Conservation (phyloP, 2,113 vertebrate genomes). For the Beaufortia kweichowensis region DNA sequence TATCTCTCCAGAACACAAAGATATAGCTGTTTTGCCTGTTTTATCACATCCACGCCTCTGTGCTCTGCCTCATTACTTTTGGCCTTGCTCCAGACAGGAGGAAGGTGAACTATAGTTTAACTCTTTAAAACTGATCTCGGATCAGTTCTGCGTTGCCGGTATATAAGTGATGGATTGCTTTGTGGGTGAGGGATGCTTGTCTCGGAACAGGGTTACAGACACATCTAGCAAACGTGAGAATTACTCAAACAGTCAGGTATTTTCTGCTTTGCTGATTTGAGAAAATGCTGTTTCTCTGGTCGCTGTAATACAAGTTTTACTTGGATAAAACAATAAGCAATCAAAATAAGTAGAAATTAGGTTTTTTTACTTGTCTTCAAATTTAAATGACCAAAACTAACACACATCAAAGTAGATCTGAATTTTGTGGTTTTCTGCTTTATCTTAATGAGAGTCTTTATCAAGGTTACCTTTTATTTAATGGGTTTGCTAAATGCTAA, state of each 20-base stretch:
- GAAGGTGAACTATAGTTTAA: slow-evolving; percentile 53
- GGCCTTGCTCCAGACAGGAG: slow-evolving; percentile 71
- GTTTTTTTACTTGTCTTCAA: too few species aligned
- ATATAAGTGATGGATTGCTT: slow-evolving; percentile 31
- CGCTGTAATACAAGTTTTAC: not conserved
- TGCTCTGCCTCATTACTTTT: slow-evolving; percentile 70
- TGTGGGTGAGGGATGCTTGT: slow-evolving; percentile 26
- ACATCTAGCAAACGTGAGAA: slow-evolving; percentile 27
- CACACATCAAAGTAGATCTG: too few species aligned
- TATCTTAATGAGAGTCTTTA: too few species aligned
- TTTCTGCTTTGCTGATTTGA: slow-evolving; percentile 29
- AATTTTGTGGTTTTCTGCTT: too few species aligned
- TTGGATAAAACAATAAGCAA: not conserved
- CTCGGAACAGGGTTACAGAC: slow-evolving; percentile 20
- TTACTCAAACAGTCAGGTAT: slow-evolving; percentile 13
- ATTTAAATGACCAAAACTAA: too few species aligned
- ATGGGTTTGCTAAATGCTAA: too few species aligned
- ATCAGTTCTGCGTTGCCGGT: slow-evolving; percentile 21
- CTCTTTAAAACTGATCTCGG: slow-evolving; percentile 46
- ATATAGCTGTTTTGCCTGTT: slow-evolving; percentile 75
- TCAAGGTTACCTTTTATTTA: too few species aligned
- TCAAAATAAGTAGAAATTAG: too few species aligned
- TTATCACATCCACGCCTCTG: slow-evolving; percentile 73
- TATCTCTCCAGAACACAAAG: slow-evolving; percentile 47
- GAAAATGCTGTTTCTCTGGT: slow-evolving; percentile 41